Evolutionary conservation across 2,888 invertebrate genomes (phyloP), one percentile per base, ranked within the genome.

Genomic region (Ceramica pisi): DNA sequence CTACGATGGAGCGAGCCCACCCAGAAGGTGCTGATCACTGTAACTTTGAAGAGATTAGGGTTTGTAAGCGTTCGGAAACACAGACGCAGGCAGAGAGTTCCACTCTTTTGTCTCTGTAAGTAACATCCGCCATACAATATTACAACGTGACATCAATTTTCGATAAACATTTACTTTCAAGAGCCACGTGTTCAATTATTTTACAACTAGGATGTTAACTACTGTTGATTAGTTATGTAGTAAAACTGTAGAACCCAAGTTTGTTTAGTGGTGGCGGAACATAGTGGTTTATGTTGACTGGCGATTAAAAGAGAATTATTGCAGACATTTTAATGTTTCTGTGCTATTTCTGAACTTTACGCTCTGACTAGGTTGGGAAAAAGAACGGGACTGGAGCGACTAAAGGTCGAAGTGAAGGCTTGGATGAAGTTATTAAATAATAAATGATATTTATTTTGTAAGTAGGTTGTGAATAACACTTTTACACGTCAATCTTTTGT

Each of bases 281-380:
- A 10, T 38, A 7, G 57, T 26, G 41, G 44, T 53, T 62, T 62
- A 61, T 23, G 67, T 50, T 63, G 77, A 72, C 14, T 50, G 50
- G 63, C 44, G 53, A 63, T 67, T 63, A 72, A 67, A 60, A 23
- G 12, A 59, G 71, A 76, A 60, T 63, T 77, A 67, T 55, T 63
- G 53, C 48, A 26, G 62, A 67, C 50, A 60, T 62, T 50, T 72
- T 63, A 51, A 71, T 71, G 62, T 62, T 66, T 23, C 16, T 55
- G 14, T 60, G 31, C 57, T 67, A 59, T 41, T 65, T 61, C 23
- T 46, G 51, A 44, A 61, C 31, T 51, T 21, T 26, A 41, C 19
- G 46, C 12, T 4, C 9, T 31, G 41, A 6, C 21, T 35, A 50
- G 48, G 19, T 48, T n/a, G 10, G 9, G 41, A 63, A 63, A 62